Conservation (phyloP, 2,113 vertebrate genomes). For the Eonycteris spelaea region DNA sequence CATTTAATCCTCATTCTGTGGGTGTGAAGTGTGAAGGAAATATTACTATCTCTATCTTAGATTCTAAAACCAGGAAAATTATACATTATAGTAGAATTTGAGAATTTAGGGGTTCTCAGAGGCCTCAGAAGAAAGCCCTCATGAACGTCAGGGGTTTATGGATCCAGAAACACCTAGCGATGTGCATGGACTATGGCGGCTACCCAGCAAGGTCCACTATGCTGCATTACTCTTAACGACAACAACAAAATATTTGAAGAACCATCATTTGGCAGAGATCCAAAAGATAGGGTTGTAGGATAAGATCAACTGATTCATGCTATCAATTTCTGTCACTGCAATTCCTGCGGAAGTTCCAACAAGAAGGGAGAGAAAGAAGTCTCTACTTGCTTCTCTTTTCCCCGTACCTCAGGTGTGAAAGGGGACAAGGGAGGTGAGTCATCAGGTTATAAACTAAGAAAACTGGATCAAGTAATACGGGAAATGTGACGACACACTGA, state of each 20-base stretch:
- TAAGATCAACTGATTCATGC: not conserved
- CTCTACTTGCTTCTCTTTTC: not conserved
- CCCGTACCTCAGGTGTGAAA: not conserved
- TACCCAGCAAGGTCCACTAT: not conserved
- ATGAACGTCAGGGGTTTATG: not conserved
- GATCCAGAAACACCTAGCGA: not conserved
- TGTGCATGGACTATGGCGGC: fast-evolving
- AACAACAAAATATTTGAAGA: not conserved
- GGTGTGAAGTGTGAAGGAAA: not conserved
- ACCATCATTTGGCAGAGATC: not conserved
- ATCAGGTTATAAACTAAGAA: not conserved
- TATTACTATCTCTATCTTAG: not conserved
- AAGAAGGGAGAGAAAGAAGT: not conserved
- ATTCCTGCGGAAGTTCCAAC: not conserved
- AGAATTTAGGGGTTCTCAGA: not conserved
- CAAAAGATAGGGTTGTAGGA: not conserved
- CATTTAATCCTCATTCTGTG: not conserved
- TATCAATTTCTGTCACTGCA: not conserved
- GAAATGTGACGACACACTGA: not conserved
- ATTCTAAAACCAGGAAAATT: not conserved
- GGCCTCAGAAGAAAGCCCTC: not conserved
- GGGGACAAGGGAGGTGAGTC: not conserved
- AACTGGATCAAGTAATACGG: not conserved
- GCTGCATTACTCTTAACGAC: not conserved
- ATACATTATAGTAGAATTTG: not conserved